Base-by-base conservation (phyloP, 2,113 vertebrate genomes). In the Podarcis cretensis region DNA sequence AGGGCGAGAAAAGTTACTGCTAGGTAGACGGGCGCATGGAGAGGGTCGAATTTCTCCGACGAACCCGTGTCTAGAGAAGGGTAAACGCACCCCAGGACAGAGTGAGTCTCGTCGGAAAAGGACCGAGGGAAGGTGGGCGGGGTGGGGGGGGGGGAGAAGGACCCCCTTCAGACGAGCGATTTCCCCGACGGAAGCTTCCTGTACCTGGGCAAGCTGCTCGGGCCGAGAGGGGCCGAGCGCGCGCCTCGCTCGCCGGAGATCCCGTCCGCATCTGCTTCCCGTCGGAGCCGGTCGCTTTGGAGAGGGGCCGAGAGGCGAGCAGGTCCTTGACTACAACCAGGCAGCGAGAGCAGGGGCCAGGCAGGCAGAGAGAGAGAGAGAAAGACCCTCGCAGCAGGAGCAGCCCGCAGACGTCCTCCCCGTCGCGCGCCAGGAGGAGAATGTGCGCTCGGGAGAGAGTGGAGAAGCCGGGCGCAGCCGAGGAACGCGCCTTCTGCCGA, bases 401-500 rank as follows among this genome's bases (percentile, higher is more conserved):
- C 66, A 85, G 76, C 83, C 68, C 66, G 14, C 43, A 57, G 65
- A 43, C 14, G 63, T n/a, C 54, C 37, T 63, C 13, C 5, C 73
- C 32, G 69, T 12, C 2, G 69, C 16, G 54, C 20, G 48, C 2
- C 8, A 35, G 35, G 9, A 9, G 32, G 65, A 10, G 68, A 54
- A 43, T 10, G 59, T 5, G 43, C 48, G 76, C 25, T n/a, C 16
- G 30, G 68, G 43, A n/a, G 81, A 2, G 76, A 75, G 66, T 1
- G 59, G 68, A 68, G 4, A 8, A 12, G 25, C n/a, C 32, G 59
- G 65, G 78, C 54, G 12, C 32, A 30, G 84, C 32, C 25, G 54
- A 59, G 73, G 48, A 35, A 12, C 8, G 59, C 3, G 83, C 25
- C 73, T 94, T 96, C 73, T 90, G 91, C 95, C 93, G 95, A 93